phyloP scores from a whole-genome alignment of 2,797 vertebrate genomes.

The Holocentrus rufus region DNA sequence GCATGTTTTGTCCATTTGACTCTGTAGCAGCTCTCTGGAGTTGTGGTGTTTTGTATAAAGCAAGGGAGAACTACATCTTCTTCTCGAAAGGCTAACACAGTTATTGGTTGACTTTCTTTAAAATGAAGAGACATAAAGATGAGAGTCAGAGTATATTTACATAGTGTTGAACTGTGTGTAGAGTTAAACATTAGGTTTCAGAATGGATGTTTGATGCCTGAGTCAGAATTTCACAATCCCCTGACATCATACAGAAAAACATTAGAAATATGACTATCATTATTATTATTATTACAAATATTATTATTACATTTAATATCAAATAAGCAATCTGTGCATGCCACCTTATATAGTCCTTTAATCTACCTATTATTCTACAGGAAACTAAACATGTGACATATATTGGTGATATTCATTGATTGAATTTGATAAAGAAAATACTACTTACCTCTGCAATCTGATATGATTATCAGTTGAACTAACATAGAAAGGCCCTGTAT shows the following conservation, averaged over 20 bases:
- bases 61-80: slow-evolving; percentile 54
- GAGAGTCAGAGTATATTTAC: neutral
- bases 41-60: neutral
- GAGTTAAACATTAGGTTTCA: neutral
- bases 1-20: slow-evolving; percentile 39
- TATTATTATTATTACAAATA: neutral
- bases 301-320: neutral
- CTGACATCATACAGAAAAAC: neutral
- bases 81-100: neutral
- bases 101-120: neutral
- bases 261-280: neutral
- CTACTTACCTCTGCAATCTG: slow-evolving; percentile 60
- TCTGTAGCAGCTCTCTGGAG: slow-evolving; percentile 20
- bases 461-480: slow-evolving; percentile 25
- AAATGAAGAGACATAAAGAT: slow-evolving; percentile 4
- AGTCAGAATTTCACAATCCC: slow-evolving; percentile 3
- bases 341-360: neutral
- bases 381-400: neutral
- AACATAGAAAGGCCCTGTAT: slow-evolving; percentile 21
- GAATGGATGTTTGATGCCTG: neutral
- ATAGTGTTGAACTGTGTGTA: neutral
- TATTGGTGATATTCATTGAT: neutral
- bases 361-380: neutral
- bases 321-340: neutral
- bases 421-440: slow-evolving; percentile 10